Evolutionary conservation across 2,888 invertebrate genomes (phyloP).

Genomic region (Agonum fuliginosum): DNA sequence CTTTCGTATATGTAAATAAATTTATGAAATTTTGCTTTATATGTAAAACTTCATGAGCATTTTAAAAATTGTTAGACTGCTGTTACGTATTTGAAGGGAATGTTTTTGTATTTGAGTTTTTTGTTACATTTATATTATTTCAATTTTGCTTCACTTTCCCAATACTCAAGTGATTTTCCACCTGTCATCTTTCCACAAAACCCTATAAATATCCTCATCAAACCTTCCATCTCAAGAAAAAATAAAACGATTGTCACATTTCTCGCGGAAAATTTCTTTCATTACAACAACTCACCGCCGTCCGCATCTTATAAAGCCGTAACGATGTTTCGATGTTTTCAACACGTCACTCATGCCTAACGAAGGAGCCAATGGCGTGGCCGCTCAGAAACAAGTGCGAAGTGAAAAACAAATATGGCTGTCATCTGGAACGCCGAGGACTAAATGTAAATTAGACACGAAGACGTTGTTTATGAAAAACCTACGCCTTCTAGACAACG

Average conservation of each 20-base stretch:
- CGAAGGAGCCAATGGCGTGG: conserved; percentile 1
- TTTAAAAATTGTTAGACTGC: too few relatives aligned
- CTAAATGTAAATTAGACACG: conserved; percentile 49
- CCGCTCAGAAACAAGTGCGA: not conserved
- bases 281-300: not conserved
- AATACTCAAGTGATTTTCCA: too few relatives aligned
- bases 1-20: too few relatives aligned
- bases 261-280: not conserved
- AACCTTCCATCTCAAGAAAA: not conserved
- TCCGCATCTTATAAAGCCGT: not conserved
- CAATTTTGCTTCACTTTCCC: too few relatives aligned
- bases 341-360: conserved; percentile 13
- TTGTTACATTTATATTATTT: too few relatives aligned
- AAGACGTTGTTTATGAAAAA: conserved; percentile 43
- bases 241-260: not conserved
- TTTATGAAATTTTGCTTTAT: too few relatives aligned
- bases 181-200: too few relatives aligned
- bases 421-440: conserved; percentile 34
- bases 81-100: too few relatives aligned
- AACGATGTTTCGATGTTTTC: conserved; percentile 4
- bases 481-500: conserved; percentile 12
- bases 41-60: too few relatives aligned
- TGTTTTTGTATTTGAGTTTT: too few relatives aligned
- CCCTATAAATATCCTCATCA: not conserved
- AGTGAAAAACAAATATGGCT: conserved; percentile 45